Conservation (phyloP, 1,140 invertebrate genomes). For the Cherax destructor region DNA sequence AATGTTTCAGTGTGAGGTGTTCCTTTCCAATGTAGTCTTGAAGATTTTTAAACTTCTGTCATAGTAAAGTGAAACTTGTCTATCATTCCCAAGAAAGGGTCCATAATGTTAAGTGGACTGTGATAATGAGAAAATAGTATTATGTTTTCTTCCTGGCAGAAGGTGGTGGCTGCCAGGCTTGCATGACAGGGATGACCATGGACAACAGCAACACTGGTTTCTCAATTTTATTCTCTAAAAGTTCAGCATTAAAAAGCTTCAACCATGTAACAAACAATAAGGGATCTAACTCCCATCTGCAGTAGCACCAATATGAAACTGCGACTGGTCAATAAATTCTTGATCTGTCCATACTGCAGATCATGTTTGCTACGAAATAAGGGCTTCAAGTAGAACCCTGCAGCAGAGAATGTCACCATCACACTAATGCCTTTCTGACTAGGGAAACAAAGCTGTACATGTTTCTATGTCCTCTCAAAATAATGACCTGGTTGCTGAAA, state of each 20-base stretch:
- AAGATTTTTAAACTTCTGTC: neutral
- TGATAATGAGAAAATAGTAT: slow-evolving; percentile 22
- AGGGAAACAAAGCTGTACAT: neutral
- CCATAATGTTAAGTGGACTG: neutral
- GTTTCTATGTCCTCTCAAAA: neutral
- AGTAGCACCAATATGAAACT: neutral
- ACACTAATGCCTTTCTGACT: neutral
- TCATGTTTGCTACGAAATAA: no score
- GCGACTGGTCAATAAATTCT: neutral
- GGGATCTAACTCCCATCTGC: neutral
- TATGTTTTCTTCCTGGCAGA: slow-evolving; percentile 2
- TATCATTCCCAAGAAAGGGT: neutral
- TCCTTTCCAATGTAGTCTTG: neutral
- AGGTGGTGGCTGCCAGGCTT: neutral
- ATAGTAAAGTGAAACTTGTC: neutral
- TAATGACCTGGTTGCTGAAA: neutral
- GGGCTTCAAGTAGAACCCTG: neutral
- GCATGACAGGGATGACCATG: slow-evolving; percentile 17
- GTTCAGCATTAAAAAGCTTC: neutral
- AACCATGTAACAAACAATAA: slow-evolving; percentile 13
- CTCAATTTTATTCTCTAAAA: neutral
- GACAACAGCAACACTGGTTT: slow-evolving; percentile 22
- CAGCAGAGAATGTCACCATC: slow-evolving; percentile 31
- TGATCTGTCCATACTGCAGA: neutral
- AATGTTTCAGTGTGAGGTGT: neutral